phyloP scores from a whole-genome alignment of 2,888 invertebrate species.

The Euproctis similis region DNA sequence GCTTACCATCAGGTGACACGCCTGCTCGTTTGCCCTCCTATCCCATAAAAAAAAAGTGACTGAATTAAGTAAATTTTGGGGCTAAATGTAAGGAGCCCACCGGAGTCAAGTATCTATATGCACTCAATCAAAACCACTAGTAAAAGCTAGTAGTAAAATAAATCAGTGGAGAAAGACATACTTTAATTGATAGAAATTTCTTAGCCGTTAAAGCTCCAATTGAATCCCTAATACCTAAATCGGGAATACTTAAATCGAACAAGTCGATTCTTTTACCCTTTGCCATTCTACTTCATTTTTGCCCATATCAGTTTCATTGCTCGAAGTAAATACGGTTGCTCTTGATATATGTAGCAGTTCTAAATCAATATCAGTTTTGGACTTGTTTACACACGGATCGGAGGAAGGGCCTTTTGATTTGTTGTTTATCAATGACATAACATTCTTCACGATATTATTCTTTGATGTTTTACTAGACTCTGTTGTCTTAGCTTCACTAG shows the following conservation, averaged over 20 bases:
- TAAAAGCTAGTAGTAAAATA: too few relatives aligned
- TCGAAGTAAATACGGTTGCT: constrained; percentile 42
- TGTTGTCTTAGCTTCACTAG: constrained; percentile 27
- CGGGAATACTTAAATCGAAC: constrained; percentile 48
- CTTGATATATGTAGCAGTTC: constrained; percentile 52
- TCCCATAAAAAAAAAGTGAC: too few relatives aligned
- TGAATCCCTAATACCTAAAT: too few relatives aligned
- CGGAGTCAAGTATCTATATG: too few relatives aligned
- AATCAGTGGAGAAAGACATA: too few relatives aligned
- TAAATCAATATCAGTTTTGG: constrained; percentile 33
- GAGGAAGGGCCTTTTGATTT: constrained; percentile 42
- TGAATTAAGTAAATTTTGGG: too few relatives aligned
- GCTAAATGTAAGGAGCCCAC: too few relatives aligned
- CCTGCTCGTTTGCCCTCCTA: too few relatives aligned
- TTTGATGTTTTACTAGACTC: constrained; percentile 47
- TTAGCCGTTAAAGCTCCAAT: too few relatives aligned
- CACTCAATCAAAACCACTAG: too few relatives aligned
- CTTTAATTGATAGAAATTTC: too few relatives aligned
- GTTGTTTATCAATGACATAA: constrained; percentile 37
- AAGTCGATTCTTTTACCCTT: constrained; percentile 39
- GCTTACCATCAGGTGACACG: too few relatives aligned
- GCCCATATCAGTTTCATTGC: constrained; percentile 33
- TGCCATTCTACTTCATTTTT: constrained; percentile 26
- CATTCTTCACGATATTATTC: constrained; percentile 43
- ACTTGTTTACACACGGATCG: constrained; percentile 39